Evolutionary conservation across 2,113 vertebrate species (phyloP).

Genomic region (Catharus fuscescens): DNA sequence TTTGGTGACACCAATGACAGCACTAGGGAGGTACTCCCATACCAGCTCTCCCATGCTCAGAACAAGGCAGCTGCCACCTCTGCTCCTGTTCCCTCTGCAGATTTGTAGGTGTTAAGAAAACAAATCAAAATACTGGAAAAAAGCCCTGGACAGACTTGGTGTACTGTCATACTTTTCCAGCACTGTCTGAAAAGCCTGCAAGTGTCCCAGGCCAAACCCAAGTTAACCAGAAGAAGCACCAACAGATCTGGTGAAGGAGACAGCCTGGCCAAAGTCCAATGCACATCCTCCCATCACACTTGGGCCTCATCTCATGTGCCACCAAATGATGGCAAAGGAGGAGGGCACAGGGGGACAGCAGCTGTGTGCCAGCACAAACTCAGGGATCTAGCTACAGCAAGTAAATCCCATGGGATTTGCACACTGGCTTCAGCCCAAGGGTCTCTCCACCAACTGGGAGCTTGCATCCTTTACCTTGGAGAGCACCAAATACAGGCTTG

Average conservation of each 20-base stretch:
- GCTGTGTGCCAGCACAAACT: not conserved
- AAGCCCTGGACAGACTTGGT: not conserved
- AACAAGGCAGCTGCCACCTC: not conserved
- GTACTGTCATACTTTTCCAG: not conserved
- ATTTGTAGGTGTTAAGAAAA: not conserved
- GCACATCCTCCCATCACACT: fast-evolving
- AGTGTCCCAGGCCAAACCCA: not conserved
- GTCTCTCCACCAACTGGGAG: fast-evolving
- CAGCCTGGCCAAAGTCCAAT: not conserved
- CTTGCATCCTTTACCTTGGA: not conserved
- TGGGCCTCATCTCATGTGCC: fast-evolving
- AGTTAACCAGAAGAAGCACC: not conserved
- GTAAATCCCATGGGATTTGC: fast-evolving
- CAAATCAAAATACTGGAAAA: not conserved
- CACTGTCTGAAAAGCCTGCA: not conserved
- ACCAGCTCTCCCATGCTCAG: not conserved
- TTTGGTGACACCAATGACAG: not conserved
- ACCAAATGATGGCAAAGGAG: not conserved
- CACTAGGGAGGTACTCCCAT: fast-evolving
- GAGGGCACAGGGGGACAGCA: fast-evolving
- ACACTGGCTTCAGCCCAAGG: not conserved
- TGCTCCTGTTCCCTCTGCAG: not conserved
- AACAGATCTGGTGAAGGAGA: not conserved
- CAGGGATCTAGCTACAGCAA: not conserved
- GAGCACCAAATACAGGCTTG: not conserved